A percentile compares a stretch with the other conserved stretches of the same genome.
phyloP scores from a whole-genome alignment of 2,113 vertebrate species.

The Mustela nigripes region DNA sequence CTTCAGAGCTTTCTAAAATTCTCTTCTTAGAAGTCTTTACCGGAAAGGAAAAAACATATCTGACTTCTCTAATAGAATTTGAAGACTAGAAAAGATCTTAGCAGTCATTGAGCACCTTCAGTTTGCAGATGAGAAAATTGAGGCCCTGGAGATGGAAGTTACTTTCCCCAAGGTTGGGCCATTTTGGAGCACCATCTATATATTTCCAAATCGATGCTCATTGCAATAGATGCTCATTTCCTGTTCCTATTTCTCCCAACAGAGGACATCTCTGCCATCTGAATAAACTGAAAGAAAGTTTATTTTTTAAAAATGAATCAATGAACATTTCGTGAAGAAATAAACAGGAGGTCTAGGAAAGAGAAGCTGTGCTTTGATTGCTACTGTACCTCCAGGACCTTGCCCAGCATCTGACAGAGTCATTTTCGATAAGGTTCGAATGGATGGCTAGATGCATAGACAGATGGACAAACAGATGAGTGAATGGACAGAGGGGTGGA shows the following conservation, averaged over 20 bases:
- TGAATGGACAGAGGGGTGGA: neutral
- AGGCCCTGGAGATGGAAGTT: neutral
- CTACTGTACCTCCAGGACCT: neutral
- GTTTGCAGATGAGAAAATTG: neutral
- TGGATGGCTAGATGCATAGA: neutral
- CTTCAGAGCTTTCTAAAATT: neutral
- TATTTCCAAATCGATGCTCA: neutral
- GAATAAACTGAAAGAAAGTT: neutral
- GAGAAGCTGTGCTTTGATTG: neutral
- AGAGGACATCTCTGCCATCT: neutral
- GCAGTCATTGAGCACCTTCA: neutral
- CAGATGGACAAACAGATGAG: neutral
- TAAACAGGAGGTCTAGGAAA: neutral
- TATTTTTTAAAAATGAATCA: neutral
- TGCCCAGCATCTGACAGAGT: neutral
- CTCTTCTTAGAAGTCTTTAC: constrained; percentile 19
- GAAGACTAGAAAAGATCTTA: neutral
- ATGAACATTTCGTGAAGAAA: constrained; percentile 33
- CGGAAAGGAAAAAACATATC: neutral
- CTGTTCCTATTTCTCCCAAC: constrained; percentile 24
- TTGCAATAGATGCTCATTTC: constrained; percentile 21
- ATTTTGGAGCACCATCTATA: neutral
- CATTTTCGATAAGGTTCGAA: neutral
- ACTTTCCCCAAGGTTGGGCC: neutral
- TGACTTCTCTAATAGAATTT: neutral